Evolutionary conservation across 2,797 vertebrate genomes (phyloP), one percentile per base, ranked within the genome.

Genomic region (Gila robusta): DNA sequence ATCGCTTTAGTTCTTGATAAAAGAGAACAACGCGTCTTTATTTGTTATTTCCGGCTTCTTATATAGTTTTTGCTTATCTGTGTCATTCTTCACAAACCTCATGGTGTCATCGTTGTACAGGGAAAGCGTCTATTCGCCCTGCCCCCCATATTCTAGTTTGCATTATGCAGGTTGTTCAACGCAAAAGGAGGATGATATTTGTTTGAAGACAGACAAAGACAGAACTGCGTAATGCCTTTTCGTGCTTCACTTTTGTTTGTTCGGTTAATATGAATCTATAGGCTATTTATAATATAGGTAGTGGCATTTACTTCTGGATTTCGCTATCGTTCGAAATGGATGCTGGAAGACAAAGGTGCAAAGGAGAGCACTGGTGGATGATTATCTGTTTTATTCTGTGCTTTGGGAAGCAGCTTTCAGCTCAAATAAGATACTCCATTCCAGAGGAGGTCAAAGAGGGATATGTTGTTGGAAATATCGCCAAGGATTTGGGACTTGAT

Each of bases 401-500:
- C 26, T 41, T 59, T n/a, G 49, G 44, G 32, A 54, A 81, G 32
- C 49, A 66, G 12, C 49, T 89, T 44, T 87, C 73, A 7, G 93
- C 93, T 11, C 94, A 94, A 78, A 91, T 94, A 49, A 87, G 91
- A 41, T 95, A 95, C 72, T 92, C 93, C 1, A 79, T 94, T 59
- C 87, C 88, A 0, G 94, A 95, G 14, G 96, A 96, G 77, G 84
- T 92, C 1, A 89, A 91, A 19, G 93, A 94, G 82, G 95, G 95
- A 59, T 89, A 93, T 49, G 88, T 93, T 73, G 94, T 96, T 85
- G 96, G 96, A 14, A 93, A 95, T 86, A 90, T 96, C 41, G 91
- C 94, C 14, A 95, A 94, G 84, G 96, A 97, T 82, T 85, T 97
- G 12, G 94, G 94, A 0, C 82, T 96, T 86, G 93, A 96, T 82